Evolutionary conservation across 2,113 vertebrate genomes (phyloP).

Genomic region (Saguinus imperator): DNA sequence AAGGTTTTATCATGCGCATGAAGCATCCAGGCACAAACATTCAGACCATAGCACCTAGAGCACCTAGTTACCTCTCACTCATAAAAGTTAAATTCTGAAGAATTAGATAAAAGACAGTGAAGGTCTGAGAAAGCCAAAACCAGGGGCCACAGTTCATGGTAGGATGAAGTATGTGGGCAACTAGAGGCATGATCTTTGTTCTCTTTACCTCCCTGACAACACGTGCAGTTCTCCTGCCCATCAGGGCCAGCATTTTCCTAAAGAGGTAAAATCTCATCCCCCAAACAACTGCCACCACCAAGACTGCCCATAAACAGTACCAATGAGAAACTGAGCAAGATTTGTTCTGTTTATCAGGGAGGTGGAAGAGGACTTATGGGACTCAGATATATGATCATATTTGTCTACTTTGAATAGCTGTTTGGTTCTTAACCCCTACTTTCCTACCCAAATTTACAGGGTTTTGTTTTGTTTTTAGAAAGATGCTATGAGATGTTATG

Average conservation of each 20-base stretch:
- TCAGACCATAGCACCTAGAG: neutral
- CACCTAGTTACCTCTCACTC: neutral
- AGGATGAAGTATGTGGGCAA: neutral
- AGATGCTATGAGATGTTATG: neutral
- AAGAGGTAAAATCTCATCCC: neutral
- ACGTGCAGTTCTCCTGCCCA: accelerated
- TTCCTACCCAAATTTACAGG: neutral
- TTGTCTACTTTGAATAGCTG: neutral
- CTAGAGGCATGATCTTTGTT: neutral
- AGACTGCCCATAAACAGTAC: neutral
- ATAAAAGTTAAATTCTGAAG: neutral
- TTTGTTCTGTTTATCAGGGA: neutral
- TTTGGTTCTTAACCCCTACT: neutral
- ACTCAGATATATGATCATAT: neutral
- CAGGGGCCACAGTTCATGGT: neutral
- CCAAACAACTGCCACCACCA: too few relatives aligned
- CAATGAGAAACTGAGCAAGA: neutral
- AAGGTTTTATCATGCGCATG: too few relatives aligned
- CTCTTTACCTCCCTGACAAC: neutral
- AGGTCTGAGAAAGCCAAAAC: neutral
- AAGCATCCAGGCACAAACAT: neutral
- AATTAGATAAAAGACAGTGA: neutral
- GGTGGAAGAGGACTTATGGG: neutral
- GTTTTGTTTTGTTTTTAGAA: neutral
- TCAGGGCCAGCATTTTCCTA: neutral